phyloP scores from a whole-genome alignment of 1,140 invertebrate species.

The Drosophila gunungcola region DNA sequence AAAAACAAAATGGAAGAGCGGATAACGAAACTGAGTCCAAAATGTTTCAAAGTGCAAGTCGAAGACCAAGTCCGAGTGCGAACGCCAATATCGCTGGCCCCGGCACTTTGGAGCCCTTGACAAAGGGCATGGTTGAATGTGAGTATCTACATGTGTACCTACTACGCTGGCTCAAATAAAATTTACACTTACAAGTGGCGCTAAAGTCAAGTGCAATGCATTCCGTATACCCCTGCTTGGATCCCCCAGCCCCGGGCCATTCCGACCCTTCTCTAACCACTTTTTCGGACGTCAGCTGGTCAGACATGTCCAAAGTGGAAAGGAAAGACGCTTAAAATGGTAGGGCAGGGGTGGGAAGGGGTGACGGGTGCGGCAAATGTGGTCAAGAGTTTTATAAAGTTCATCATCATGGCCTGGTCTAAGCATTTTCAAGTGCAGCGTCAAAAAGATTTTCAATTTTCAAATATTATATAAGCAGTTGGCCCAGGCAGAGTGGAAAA shows the following conservation, averaged over 20 bases:
- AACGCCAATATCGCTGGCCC: constrained; percentile 57
- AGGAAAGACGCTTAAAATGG: constrained; percentile 11
- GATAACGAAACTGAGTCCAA: constrained; percentile 9
- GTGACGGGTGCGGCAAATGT: constrained; percentile 64
- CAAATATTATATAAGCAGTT: constrained; percentile 78
- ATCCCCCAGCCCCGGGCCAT: not conserved
- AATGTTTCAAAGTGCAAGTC: constrained; percentile 28
- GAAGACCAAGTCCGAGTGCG: constrained; percentile 30
- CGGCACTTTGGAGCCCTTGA: constrained; percentile 61
- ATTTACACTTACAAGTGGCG: constrained; percentile 82
- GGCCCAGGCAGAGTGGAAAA: constrained; percentile 45
- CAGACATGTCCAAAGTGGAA: constrained; percentile 68
- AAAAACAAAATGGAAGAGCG: not conserved
- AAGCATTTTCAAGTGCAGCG: constrained; percentile 80
- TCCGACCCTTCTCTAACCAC: not conserved
- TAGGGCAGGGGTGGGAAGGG: not conserved
- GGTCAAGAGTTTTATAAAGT: constrained; percentile 81
- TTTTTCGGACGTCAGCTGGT: constrained; percentile 66
- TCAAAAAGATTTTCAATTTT: constrained; percentile 80
- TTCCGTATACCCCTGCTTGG: constrained; percentile 7
- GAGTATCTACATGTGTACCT: constrained; percentile 38
- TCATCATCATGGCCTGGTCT: constrained; percentile 71
- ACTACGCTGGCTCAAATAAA: constrained; percentile 75
- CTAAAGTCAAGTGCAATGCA: constrained; percentile 76
- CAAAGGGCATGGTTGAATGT: constrained; percentile 53